Percentiles rank a stretch among this genome's conserved stretches.
Evolutionary conservation across 2,888 invertebrate species (phyloP).

Genomic region (Camptogramma bilineatum): DNA sequence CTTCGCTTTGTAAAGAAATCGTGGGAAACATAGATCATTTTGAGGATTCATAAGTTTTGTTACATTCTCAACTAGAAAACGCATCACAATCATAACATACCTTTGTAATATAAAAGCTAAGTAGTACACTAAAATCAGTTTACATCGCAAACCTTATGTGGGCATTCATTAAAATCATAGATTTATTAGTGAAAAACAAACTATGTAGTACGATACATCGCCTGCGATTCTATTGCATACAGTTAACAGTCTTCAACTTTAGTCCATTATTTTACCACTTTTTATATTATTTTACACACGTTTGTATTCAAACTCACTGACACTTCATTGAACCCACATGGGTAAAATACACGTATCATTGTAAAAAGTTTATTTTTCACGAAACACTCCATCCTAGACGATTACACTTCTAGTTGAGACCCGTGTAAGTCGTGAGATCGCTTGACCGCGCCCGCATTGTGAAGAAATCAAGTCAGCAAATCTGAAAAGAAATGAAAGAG

Average conservation of each 20-base stretch:
- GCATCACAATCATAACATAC: too few species aligned
- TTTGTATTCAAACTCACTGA: neutral
- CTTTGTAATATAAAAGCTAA: too few species aligned
- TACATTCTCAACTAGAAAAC: too few species aligned
- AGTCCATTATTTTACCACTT: neutral
- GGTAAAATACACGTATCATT: neutral
- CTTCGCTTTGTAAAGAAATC: too few species aligned
- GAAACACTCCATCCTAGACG: neutral
- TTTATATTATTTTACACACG: too few species aligned
- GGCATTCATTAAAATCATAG: too few species aligned
- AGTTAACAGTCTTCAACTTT: neutral
- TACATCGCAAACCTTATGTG: too few species aligned
- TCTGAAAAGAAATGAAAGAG: slow-evolving; percentile 10
- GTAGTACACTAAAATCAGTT: too few species aligned
- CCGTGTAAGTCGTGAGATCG: slow-evolving; percentile 9
- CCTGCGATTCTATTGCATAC: neutral
- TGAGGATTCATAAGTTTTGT: too few species aligned
- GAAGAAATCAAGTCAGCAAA: slow-evolving; percentile 23
- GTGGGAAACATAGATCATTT: too few species aligned
- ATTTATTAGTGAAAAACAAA: too few species aligned
- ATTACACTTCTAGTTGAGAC: slow-evolving; percentile 11
- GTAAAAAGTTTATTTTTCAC: neutral
- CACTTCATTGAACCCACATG: neutral
- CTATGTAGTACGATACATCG: neutral
- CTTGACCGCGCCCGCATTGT: neutral